phyloP scores from a whole-genome alignment of 2,888 invertebrate genomes.

The Nemotelus pantherinus region DNA sequence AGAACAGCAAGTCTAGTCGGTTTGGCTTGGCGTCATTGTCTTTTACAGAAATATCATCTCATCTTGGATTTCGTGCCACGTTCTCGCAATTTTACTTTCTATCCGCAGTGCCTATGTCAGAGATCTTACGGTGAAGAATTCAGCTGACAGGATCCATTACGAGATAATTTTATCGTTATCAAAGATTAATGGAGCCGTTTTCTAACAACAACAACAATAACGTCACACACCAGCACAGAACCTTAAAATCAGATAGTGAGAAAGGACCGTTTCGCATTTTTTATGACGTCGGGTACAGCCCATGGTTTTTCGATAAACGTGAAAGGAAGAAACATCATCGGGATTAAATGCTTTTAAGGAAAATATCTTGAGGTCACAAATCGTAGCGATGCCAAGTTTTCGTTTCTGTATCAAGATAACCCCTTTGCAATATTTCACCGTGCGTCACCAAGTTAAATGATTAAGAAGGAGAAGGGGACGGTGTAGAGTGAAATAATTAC shows the following conservation, averaged over 20 bases:
- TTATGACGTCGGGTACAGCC: background rate
- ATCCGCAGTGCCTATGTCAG: constrained; percentile 16
- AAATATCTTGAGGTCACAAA: background rate
- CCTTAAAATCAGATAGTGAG: background rate
- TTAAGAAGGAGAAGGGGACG: background rate
- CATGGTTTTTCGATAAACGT: too few relatives aligned
- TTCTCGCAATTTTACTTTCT: background rate
- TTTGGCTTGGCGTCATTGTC: constrained; percentile 5
- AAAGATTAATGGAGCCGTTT: constrained; percentile 47
- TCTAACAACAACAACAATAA: constrained; percentile 2
- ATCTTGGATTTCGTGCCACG: constrained; percentile 32
- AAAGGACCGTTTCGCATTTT: background rate
- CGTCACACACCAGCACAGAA: background rate
- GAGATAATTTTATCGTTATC: constrained; percentile 50
- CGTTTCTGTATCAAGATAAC: background rate
- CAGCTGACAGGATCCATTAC: constrained; percentile 43
- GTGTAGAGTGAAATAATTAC: background rate
- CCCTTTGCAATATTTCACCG: background rate
- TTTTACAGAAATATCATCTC: constrained; percentile 26
- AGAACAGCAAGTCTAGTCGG: background rate
- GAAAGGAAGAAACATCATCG: background rate
- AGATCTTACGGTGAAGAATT: constrained; percentile 25
- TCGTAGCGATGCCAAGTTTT: background rate
- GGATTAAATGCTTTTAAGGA: background rate
- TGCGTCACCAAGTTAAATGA: background rate